Conservation (phyloP, 2,113 vertebrate genomes). For the Pardalotus punctatus region DNA sequence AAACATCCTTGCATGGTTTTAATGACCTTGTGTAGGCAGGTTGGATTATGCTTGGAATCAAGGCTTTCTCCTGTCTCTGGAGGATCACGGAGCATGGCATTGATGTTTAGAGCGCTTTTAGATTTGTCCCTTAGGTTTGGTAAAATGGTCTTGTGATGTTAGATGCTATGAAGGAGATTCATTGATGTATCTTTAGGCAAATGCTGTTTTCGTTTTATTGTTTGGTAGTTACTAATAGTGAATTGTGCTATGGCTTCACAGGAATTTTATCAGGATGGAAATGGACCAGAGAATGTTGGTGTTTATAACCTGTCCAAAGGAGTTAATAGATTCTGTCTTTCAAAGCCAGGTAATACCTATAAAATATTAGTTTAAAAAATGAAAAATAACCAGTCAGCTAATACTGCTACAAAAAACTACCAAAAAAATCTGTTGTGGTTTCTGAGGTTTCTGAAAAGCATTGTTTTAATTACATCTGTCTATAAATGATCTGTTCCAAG, state of each 20-base stretch:
- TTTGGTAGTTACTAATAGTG: not conserved
- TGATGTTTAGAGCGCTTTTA: not conserved
- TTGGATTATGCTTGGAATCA: not conserved
- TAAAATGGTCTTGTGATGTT: not conserved
- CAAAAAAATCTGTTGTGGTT: not conserved
- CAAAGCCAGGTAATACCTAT: constrained; percentile 88
- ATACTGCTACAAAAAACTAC: too few species aligned
- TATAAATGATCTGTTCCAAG: not conserved
- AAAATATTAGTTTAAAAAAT: not conserved
- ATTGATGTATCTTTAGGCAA: not conserved
- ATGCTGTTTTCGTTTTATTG: not conserved
- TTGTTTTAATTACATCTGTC: not conserved
- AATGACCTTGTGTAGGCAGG: not conserved
- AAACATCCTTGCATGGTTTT: not conserved
- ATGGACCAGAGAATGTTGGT: constrained; percentile 93
- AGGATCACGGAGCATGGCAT: not conserved
- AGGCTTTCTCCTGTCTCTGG: not conserved
- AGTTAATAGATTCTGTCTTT: constrained; percentile 96
- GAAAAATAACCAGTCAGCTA: not conserved
- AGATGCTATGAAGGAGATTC: not conserved
- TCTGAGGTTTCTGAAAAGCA: not conserved
- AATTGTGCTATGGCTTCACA: constrained; percentile 58
- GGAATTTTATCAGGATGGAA: constrained; percentile 98
- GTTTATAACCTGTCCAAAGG: constrained; percentile 98
- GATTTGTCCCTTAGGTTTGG: not conserved